Percentiles rank a stretch among this genome's conserved stretches.
phyloP scores from a whole-genome alignment of 2,113 vertebrate species.

The Meleagris gallopavo region DNA sequence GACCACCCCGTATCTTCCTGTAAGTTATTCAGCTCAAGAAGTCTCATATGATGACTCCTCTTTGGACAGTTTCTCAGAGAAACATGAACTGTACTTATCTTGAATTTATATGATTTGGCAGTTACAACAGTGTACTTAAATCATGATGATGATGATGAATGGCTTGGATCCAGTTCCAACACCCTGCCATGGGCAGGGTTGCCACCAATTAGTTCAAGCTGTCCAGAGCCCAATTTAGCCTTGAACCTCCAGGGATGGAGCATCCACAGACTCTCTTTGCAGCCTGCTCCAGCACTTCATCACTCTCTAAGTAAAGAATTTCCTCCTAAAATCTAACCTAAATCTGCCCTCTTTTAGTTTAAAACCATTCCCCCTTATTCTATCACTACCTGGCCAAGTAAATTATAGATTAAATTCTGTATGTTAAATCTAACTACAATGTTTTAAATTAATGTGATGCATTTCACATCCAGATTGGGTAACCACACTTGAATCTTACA shows the following conservation, averaged over 20 bases:
- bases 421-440: background rate
- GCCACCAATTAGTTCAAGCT: background rate
- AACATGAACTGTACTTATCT: background rate
- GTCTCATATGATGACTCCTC: background rate
- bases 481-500: background rate
- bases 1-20: background rate
- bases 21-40: background rate
- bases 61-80: background rate
- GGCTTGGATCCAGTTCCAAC: too few relatives aligned
- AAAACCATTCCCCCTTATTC: background rate
- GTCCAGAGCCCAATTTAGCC: background rate
- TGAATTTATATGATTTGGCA: background rate
- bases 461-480: background rate
- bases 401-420: background rate
- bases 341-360: background rate
- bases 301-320: background rate
- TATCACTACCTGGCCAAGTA: background rate
- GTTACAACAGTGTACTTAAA: background rate
- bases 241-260: background rate
- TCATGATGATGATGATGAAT: background rate
- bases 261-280: background rate
- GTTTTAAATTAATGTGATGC: background rate
- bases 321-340: background rate
- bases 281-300: background rate
- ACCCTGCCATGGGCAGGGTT: background rate